phyloP scores from a whole-genome alignment of 1,140 invertebrate species.

The Thereuonema tuberculata region DNA sequence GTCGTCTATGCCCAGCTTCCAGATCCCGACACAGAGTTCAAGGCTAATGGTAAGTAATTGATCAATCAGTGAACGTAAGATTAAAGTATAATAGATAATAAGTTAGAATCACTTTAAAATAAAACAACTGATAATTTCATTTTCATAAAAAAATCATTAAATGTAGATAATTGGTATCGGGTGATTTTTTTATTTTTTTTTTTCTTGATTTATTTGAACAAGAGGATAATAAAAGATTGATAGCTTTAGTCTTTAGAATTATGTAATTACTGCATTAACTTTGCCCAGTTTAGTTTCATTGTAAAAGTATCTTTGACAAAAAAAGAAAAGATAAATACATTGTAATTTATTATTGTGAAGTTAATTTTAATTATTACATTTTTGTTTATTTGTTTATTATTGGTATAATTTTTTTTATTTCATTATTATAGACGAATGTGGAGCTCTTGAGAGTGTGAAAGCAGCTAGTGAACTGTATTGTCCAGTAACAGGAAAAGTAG shows the following conservation, averaged over 20 bases:
- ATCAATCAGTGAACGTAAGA: neutral
- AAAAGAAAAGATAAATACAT: neutral
- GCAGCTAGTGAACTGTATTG: conserved; percentile 90
- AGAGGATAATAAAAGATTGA: neutral
- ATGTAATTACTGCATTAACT: neutral
- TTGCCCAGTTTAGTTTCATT: neutral
- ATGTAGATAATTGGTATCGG: no score
- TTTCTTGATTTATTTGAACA: neutral
- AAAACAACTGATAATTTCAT: no score
- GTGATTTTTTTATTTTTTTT: neutral
- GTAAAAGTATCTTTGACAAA: neutral
- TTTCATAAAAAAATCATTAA: no score
- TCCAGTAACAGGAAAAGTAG: conserved; percentile 74
- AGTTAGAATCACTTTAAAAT: neutral
- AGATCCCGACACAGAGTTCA: conserved; percentile 47
- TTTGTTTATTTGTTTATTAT: neutral
- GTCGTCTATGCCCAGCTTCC: conserved; percentile 89
- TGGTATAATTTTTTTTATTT: conserved; percentile 8
- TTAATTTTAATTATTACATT: neutral
- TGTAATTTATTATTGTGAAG: neutral
- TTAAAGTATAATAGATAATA: neutral
- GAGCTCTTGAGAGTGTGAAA: conserved; percentile 93
- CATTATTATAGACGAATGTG: conserved; percentile 59
- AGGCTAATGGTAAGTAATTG: conserved; percentile 30
- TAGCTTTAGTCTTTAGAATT: neutral